Base-by-base conservation (phyloP, 1,140 invertebrate genomes). In the Rhopalosiphum maidis region DNA sequence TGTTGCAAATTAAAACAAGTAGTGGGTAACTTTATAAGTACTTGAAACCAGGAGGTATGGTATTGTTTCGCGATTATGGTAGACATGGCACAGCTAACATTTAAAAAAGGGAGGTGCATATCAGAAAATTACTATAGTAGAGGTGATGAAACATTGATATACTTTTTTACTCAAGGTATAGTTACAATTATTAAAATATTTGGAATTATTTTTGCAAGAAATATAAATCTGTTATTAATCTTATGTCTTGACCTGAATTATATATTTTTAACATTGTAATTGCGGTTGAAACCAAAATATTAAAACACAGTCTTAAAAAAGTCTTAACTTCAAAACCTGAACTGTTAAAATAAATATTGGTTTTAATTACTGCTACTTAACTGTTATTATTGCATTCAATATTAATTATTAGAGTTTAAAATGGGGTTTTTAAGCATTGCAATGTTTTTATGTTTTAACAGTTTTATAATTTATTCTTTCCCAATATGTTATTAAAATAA, bases 71-170 rank as follows among this genome's bases (percentile, higher is more conserved):
- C 93, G 99, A 99, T 95, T 99, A 99, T 95, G 99, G 99, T 23
- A 96, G 97, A 99, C 95, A 96, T 99, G 95, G 98, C 99, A 7
- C 99, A 99, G 95, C 95, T 99, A n/a, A 96, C 99, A 94, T 99
- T 99, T 95, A 99, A 99, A 95, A 97, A 97, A 94, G 98, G 98
- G 3, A 96, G 97, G 90, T 99, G 98, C 95, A 96, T 99, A 43
- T 96, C 97, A 8, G 97, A 99, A 35, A 99, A 99, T 96, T 99
- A 99, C 95, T 99, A 99, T 96, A 98, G 97, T 0, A 96, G 99
- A 94, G 99, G 99, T 30, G 99, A 99, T 96, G 99, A 99, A n/a
- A 99, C 99, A 1, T 96, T 97, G 95, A 99, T 99, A 2, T 99
- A 99, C 95, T 99, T 99, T 95, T 99, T 99, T 95, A 98, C 97